Evolutionary conservation across 2,888 invertebrate species (phyloP).

Genomic region (Portevinia maculata): DNA sequence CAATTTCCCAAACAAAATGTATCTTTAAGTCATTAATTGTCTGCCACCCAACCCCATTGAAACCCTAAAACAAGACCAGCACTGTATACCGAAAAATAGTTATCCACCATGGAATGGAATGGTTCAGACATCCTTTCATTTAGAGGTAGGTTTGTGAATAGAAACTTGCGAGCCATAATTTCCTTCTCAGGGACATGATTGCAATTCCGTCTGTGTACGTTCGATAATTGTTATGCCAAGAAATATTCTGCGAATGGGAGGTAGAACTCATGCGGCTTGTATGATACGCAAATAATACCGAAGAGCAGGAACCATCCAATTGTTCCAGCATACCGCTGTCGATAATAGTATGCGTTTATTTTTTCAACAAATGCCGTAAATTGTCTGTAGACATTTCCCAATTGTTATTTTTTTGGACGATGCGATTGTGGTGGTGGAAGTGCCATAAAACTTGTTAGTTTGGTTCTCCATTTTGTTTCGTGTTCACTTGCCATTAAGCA

Average conservation of each 20-base stretch:
- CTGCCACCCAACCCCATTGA: neutral
- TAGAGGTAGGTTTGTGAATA: neutral
- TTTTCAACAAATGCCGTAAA: slow-evolving; percentile 38
- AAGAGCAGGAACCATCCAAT: neutral
- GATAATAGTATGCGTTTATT: neutral
- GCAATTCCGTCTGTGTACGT: slow-evolving; percentile 10
- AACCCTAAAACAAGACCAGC: neutral
- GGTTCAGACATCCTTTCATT: neutral
- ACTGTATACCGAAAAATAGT: slow-evolving; percentile 16
- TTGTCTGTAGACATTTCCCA: slow-evolving; percentile 44
- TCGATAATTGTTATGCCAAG: slow-evolving; percentile 30
- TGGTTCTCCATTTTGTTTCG: slow-evolving; percentile 66
- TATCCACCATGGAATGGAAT: neutral
- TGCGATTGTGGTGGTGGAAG: neutral
- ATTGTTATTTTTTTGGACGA: slow-evolving; percentile 14
- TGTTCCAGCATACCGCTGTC: slow-evolving; percentile 3
- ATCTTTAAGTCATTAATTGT: slow-evolving; percentile 45
- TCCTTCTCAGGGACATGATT: slow-evolving; percentile 5
- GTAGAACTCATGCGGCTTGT: neutral
- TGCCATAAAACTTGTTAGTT: slow-evolving; percentile 41
- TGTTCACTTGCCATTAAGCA: slow-evolving; percentile 62
- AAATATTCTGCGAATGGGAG: neutral
- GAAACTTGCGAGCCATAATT: neutral
- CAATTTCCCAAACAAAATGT: slow-evolving; percentile 38
- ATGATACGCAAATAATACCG: neutral